Conservation (phyloP, 2,797 vertebrate genomes). For the Tapirus indicus region DNA sequence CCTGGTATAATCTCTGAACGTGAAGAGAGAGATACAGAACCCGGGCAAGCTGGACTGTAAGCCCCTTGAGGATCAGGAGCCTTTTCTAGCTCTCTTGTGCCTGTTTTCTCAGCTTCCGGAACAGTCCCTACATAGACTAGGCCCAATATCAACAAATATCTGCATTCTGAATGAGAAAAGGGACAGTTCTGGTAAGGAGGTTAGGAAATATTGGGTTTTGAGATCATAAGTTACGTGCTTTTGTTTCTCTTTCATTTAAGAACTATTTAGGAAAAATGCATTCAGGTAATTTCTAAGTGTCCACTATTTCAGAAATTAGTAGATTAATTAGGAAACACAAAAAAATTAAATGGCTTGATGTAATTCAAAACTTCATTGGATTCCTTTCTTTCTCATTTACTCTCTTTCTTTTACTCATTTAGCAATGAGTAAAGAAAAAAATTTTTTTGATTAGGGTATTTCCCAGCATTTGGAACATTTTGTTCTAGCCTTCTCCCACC, state of each 20-base stretch:
- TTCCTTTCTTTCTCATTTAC: background rate
- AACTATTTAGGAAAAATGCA: background rate
- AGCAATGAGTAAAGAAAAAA: background rate
- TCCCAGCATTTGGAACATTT: background rate
- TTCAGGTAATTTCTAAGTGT: background rate
- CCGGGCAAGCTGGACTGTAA: fast-evolving
- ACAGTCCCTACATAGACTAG: background rate
- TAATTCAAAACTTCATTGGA: background rate
- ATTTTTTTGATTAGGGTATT: background rate
- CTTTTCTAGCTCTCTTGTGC: fast-evolving
- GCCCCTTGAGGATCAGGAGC: fast-evolving
- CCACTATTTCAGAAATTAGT: background rate
- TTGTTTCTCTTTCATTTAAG: background rate
- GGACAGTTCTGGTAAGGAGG: fast-evolving
- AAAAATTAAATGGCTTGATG: background rate
- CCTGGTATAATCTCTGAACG: background rate
- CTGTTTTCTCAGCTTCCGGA: background rate
- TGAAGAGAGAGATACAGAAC: fast-evolving
- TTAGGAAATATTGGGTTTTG: fast-evolving
- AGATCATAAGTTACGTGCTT: background rate
- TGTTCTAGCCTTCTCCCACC: background rate
- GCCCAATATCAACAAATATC: fast-evolving
- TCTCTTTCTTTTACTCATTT: too few species aligned
- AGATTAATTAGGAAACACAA: background rate
- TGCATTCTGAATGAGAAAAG: too few species aligned